Evolutionary conservation across 1,140 invertebrate genomes (phyloP), one percentile per base, ranked within the genome.

Genomic region (Dendrolimus punctatus): DNA sequence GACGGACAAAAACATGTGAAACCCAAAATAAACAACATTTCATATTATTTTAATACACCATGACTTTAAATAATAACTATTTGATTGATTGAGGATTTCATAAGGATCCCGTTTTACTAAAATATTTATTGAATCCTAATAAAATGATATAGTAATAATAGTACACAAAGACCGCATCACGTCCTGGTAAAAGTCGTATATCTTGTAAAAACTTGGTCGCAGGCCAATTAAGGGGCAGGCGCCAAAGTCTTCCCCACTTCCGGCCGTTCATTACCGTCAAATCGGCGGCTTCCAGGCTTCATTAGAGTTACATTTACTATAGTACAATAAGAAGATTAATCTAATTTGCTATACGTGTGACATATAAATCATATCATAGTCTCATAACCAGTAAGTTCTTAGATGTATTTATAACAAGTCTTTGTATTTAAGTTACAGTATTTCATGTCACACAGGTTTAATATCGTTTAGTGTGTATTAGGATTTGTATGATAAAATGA

Each of bases 191-290:
- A 57, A 64, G 62, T 66, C 23, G 23, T 23, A 23, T 23, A 68
- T 73, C 67, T 68, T 76, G 80, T 76, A 71, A 62, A 55, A 73
- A 78, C 64, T 82, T 82, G 76, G 79, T 79, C 68, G 67, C 58
- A 46, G 51, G 69, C 76, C 79, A 82, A 82, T 80, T 80, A 80
- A 75, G 73, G 62, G 64, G 56, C 66, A 73, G 73, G 71, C 69
- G 66, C 66, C 68, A 53, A 66, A 64, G 60, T 66, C 68, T 72
- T 53, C 61, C 66, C 69, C 72, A 62, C 72, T 75, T 77, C 67
- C 69, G 68, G 57, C 58, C 57, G 59, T 66, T 67, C 62, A 55
- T 64, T 45, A 71, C 66, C 70, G 61, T 62, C 64, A 75, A 79
- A 76, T 74, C 64, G 62, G 55, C 68, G 41, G 45, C 40, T 60